Evolutionary conservation across 53 echinoderm and acorn worm genomes (phyloP), one percentile per base, ranked within the genome.

Genomic region (Temnopleurus reevesii): DNA sequence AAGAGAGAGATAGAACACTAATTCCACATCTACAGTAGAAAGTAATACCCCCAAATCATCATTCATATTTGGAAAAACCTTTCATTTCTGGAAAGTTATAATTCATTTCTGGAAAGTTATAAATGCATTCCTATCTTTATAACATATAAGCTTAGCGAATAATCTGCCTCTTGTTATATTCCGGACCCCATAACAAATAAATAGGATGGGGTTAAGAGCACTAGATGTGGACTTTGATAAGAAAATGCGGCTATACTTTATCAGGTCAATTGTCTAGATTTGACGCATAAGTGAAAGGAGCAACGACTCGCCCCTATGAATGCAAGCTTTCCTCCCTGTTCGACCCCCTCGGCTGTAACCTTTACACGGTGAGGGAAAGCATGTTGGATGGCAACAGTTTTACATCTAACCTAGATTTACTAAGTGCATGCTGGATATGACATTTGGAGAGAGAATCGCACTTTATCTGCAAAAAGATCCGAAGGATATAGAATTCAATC

Each of bases 351-450:
- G 33, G 71, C 43, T 41, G 38, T 71, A 71, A 71, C 71, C 71
- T 71, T 71, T 71, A 5, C 41, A 63, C 33, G 15, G 71, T 43
- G 71, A 63, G 18, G 63, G 63, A 12, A 33, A 65, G 35, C 65
- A 65, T 65, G 33, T 5, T 1, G 65, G 65, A 19, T 71, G 41
- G 71, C 71, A 71, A 71, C 71, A 71, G 71, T 71, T 71, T 71
- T 71, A n/a, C 7, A 71, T 71, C 71, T 71, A 71, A 71, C 71
- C 71, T 71, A 71, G 71, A 71, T 71, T 71, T 71, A 71, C 71
- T 71, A 71, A 71, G 71, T 71, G 71, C 43, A 63, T 5, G 31
- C 21, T 41, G 38, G 71, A 71, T 71, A 71, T 71, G 71, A 71
- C 71, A 71, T 71, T 71, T 71, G 36, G 41, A 41, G 71, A 24